Conservation (phyloP, 2,888 invertebrate species). For the Phalera bucephala region DNA sequence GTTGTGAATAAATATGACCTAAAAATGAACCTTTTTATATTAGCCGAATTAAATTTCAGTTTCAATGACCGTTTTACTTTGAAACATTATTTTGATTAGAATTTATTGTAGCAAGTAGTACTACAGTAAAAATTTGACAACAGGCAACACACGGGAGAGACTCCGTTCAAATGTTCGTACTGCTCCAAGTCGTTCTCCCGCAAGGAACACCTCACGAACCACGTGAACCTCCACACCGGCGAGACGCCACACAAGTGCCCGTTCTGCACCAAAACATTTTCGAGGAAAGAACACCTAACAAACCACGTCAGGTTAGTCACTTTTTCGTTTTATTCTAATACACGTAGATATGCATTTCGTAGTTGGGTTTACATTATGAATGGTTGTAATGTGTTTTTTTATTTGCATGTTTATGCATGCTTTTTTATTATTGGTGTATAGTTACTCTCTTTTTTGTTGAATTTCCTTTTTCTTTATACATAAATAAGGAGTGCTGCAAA, state of each 20-base stretch:
- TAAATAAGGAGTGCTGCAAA: no score
- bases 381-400: conserved; percentile 1
- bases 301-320: conserved; percentile 81
- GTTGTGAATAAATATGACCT: no score
- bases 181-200: conserved; percentile 85
- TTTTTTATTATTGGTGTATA: not conserved
- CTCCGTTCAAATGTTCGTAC: conserved; percentile 90
- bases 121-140: conserved; percentile 15
- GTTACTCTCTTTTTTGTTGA: no score
- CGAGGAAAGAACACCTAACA: conserved; percentile 88
- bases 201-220: conserved; percentile 94
- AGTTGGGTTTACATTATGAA: not conserved
- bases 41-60: no score
- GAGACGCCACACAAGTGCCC: conserved; percentile 89
- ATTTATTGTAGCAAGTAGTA: no score
- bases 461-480: no score
- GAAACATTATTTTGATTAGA: no score
- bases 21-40: no score
- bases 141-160: conserved; percentile 91
- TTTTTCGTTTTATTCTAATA: no score
- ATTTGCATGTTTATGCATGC: not conserved
- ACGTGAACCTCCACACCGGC: conserved; percentile 89
- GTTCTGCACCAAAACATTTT: conserved; percentile 88
- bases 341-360: not conserved
- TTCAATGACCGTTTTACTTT: no score